A percentile compares a stretch with the other conserved stretches of the same genome.
phyloP scores from a whole-genome alignment of 2,888 invertebrate species.

The Heliconius sara region DNA sequence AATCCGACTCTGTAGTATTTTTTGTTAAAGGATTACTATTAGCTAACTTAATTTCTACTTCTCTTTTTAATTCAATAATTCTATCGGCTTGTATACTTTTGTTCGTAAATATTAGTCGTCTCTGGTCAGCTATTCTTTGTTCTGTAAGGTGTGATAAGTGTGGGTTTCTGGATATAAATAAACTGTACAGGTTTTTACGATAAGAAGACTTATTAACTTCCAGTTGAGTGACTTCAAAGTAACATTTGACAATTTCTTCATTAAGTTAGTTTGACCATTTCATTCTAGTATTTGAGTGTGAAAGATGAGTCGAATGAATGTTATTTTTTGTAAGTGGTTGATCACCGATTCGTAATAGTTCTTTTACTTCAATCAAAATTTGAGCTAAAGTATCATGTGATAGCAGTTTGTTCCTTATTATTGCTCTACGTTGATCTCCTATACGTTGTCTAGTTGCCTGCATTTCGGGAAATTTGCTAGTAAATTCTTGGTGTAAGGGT shows the following conservation, averaged over 20 bases:
- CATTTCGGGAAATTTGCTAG: conserved; percentile 44
- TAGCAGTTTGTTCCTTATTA: conserved; percentile 40
- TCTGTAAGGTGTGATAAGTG: no score
- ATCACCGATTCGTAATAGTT: background rate
- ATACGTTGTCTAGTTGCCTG: conserved; percentile 41
- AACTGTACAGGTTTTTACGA: conserved; percentile 26
- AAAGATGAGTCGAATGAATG: background rate
- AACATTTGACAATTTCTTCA: conserved; percentile 36
- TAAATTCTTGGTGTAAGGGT: no score
- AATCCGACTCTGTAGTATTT: no score
- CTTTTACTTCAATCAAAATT: conserved; percentile 26
- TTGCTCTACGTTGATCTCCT: conserved; percentile 19
- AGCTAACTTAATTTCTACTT: no score
- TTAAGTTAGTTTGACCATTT: conserved; percentile 39
- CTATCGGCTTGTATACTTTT: no score
- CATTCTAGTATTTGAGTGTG: conserved; percentile 22
- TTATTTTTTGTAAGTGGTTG: background rate
- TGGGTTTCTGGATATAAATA: no score
- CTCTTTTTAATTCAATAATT: no score
- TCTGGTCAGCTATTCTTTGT: no score
- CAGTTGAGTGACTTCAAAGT: conserved; percentile 36
- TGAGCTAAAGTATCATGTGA: conserved; percentile 22
- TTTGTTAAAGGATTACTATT: no score
- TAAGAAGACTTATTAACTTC: conserved; percentile 29
- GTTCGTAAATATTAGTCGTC: no score